Conservation (phyloP, 2,113 vertebrate genomes). For the Pungitius pungitius region DNA sequence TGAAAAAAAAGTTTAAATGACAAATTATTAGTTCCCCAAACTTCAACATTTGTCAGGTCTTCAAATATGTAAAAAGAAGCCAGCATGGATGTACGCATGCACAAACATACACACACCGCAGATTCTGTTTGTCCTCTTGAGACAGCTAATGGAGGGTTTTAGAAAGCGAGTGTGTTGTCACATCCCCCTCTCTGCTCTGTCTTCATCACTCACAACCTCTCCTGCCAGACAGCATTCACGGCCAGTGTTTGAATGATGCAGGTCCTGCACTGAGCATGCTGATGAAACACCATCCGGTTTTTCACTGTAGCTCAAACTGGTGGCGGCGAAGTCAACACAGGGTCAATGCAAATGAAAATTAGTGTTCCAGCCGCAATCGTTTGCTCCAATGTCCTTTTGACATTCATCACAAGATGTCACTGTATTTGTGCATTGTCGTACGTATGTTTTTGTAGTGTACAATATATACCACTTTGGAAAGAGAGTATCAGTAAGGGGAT, state of each 20-base stretch:
- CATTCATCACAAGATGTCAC: neutral
- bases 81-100: too few species aligned
- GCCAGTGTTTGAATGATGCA: constrained; percentile 59
- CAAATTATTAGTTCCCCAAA: neutral
- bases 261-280: constrained; percentile 28
- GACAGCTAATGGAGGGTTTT: constrained; percentile 55
- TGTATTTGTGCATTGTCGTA: neutral
- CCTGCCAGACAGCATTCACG: constrained; percentile 48
- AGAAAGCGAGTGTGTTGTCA: constrained; percentile 45
- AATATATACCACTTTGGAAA: constrained; percentile 4
- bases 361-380: neutral
- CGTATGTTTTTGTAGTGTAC: neutral
- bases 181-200: constrained; percentile 49
- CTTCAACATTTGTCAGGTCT: neutral
- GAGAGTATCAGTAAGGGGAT: neutral
- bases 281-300: constrained; percentile 25
- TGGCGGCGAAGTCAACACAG: constrained; percentile 5
- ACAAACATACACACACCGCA: neutral
- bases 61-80: neutral
- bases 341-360: neutral
- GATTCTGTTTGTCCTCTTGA: constrained; percentile 33
- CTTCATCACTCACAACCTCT: constrained; percentile 52
- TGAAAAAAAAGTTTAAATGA: neutral
- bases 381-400: neutral
- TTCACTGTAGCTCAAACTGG: neutral